Evolutionary conservation across 2,888 invertebrate genomes (phyloP), one percentile per base, ranked within the genome.

Genomic region (Agrochola litura): DNA sequence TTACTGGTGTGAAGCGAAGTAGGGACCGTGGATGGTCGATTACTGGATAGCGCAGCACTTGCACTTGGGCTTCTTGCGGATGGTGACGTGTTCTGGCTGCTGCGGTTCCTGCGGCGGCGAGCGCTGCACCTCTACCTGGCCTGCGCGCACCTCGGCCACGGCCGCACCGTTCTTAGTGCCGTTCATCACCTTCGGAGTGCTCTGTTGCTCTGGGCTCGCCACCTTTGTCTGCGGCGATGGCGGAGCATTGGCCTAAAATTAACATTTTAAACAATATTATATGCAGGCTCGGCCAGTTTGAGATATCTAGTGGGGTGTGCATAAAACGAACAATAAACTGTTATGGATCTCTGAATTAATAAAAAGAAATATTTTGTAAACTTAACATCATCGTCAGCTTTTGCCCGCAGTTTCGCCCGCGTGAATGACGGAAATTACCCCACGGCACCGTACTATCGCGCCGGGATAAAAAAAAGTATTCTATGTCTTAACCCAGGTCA

Each of bases 1-100:
- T 93, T 93, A 92, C 92, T 90, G 92, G 94, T 91, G 91, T 88
- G 85, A 88, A 85, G 87, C 83, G 80, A 75, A 76, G 66, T n/a
- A 64, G 61, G 46, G 70, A 67, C 64, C 69, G 65, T 6, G 58
- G 64, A 0, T 12, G 66, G 73, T 58, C 72, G 70, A 66, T 97
- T 98, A 99, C 98, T 99, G 99, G 95, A 99, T 97, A 94, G 98
- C 98, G 97, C 99, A 99, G 97, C 99, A 99, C 95, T 98, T 98
- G 98, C 99, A 99, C 97, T 99, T 99, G 96, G 98, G 98, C 97
- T 99, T 99, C 97, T 99, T 99, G 97, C 99, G 99, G 94, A 99
- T 98, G 93, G 98, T 98, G 92, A 99, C 98, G 95, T 98, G 99
- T 95, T 99, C 99, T 87, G 99, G 98, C 95, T 98, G 98, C 91